Conservation (phyloP, 2,888 invertebrate species). For the Phorcus lineatus region DNA sequence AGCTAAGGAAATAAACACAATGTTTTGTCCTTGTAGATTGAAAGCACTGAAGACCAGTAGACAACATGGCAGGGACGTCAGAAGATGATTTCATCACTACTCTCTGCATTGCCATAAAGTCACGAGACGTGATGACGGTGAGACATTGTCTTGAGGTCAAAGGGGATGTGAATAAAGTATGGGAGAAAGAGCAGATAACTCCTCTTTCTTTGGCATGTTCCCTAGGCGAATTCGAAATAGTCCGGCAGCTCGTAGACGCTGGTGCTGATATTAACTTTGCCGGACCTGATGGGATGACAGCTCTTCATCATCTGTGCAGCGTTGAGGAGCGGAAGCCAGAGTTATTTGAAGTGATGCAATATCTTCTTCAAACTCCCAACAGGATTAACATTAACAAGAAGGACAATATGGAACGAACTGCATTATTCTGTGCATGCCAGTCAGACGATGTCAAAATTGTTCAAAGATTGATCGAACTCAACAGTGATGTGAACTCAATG, state of each 20-base stretch:
- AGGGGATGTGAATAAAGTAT: constrained; percentile 38
- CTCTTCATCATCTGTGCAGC: constrained; percentile 59
- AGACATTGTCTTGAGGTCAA: constrained; percentile 30
- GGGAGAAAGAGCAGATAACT: constrained; percentile 34
- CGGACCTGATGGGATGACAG: constrained; percentile 60
- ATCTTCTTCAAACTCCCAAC: constrained; percentile 52
- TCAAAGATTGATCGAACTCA: constrained; percentile 48
- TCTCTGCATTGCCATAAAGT: constrained; percentile 34
- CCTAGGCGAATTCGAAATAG: constrained; percentile 47
- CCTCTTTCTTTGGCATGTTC: constrained; percentile 58
- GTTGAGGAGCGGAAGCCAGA: constrained; percentile 52
- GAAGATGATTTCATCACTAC: constrained; percentile 9
- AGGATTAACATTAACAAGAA: constrained; percentile 54
- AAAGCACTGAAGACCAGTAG: no score
- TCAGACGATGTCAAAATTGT: constrained; percentile 61
- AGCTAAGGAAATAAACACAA: no score
- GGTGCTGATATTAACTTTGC: constrained; percentile 45
- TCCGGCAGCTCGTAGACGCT: constrained; percentile 46
- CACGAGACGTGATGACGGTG: constrained; percentile 28
- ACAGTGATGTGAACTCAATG: constrained; percentile 61
- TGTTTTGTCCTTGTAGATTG: no score
- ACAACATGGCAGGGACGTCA: constrained; percentile 23
- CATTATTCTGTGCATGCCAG: constrained; percentile 62
- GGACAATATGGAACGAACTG: constrained; percentile 63
- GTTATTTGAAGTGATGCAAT: constrained; percentile 51